These are phyloP conservation scores for Agrochola macilenta DNA, from an alignment of 2,888 invertebrate species.

Conservation along the genomic window DNA sequence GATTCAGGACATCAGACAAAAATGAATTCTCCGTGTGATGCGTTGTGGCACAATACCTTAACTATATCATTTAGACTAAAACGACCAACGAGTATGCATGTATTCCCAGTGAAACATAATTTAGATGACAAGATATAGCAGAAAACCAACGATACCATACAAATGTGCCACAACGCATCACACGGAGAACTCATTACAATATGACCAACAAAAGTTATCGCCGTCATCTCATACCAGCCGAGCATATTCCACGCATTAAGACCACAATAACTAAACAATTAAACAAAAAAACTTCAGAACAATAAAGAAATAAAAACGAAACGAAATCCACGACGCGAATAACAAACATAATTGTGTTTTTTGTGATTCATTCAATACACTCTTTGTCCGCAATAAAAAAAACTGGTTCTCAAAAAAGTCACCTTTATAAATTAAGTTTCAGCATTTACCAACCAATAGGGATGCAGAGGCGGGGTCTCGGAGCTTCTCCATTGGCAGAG, in stretches of 20 bases:
- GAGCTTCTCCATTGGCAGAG: constrained; percentile 78
- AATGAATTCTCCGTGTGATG: no score
- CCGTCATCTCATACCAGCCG: constrained; percentile 74
- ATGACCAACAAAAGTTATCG: constrained; percentile 68
- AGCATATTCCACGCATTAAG: constrained; percentile 65
- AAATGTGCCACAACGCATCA: constrained; percentile 63
- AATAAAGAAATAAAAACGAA: constrained; percentile 80
- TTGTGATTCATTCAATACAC: constrained; percentile 87
- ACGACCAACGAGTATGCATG: constrained; percentile 34
- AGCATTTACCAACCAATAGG: constrained; percentile 83
- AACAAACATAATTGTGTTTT: constrained; percentile 90
- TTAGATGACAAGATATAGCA: constrained; percentile 57
- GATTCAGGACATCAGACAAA: constrained; percentile 4
- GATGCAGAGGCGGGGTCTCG: constrained; percentile 79
- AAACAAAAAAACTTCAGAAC: constrained; percentile 75
- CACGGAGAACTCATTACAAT: constrained; percentile 49
- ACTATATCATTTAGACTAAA: not conserved
- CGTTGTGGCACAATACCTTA: not conserved
- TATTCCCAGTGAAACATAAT: constrained; percentile 30
- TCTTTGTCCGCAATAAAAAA: constrained; percentile 84
- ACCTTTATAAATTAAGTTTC: constrained; percentile 90
- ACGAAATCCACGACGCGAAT: constrained; percentile 82
- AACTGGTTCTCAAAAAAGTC: constrained; percentile 89
- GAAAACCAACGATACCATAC: constrained; percentile 36
- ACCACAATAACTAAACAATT: constrained; percentile 79